phyloP scores from a whole-genome alignment of 1,140 invertebrate genomes.

The Drosophila novamexicana region DNA sequence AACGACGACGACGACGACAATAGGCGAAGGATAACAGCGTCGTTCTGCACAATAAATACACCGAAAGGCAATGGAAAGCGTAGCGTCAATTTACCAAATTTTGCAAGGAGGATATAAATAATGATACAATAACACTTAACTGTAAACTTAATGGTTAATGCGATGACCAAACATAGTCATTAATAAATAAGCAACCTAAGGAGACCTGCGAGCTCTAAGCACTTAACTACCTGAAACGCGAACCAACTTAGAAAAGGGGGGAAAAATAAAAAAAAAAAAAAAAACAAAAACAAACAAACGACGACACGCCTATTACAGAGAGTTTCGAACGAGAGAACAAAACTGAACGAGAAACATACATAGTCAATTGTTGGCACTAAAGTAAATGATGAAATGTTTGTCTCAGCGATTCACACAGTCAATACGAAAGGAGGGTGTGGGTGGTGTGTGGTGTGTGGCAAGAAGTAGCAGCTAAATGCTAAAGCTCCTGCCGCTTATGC shows the following conservation, averaged over 20 bases:
- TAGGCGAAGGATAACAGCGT: slow-evolving; percentile 62
- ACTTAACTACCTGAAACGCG: slow-evolving; percentile 6
- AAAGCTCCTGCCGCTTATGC: slow-evolving; percentile 52
- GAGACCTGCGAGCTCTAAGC: not conserved
- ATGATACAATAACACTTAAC: not conserved
- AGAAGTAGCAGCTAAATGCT: not conserved
- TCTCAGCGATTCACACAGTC: slow-evolving; percentile 8
- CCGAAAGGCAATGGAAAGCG: slow-evolving; percentile 40
- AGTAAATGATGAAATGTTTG: slow-evolving; percentile 41
- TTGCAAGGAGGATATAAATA: slow-evolving; percentile 9
- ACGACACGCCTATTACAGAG: slow-evolving; percentile 18
- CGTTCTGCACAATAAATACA: slow-evolving; percentile 29
- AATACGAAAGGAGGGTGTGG: not conserved
- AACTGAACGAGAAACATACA: slow-evolving; percentile 6
- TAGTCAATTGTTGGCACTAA: slow-evolving; percentile 23
- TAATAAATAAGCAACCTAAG: not conserved
- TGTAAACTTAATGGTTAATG: not conserved
- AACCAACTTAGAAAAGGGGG: slow-evolving; percentile 1
- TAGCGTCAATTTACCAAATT: slow-evolving; percentile 10
- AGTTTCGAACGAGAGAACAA: slow-evolving; percentile 19
- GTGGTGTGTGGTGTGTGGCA: not conserved
- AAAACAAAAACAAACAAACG: slow-evolving; percentile 11
- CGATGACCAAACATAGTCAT: not conserved
- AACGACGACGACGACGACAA: slow-evolving; percentile 44
- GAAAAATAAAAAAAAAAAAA: slow-evolving; percentile 8